A percentile compares a stretch with the other conserved stretches of the same genome.
Conservation (phyloP, 2,113 vertebrate species). For the Anoplopoma fimbria region DNA sequence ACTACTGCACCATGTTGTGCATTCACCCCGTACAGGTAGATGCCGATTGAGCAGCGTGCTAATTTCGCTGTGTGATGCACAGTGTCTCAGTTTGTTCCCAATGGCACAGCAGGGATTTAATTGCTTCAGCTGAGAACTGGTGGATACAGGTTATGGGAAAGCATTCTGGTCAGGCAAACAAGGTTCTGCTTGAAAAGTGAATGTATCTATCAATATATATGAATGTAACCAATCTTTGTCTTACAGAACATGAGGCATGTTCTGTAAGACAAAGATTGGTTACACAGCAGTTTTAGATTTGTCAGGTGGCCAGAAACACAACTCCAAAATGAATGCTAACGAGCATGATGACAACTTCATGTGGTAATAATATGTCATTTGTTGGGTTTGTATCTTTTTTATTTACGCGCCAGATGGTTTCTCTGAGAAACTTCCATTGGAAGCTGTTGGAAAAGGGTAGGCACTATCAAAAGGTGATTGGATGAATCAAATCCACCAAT, state of each 20-base stretch:
- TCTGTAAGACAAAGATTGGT: no score
- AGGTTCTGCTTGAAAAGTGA: not conserved
- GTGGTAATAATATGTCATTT: no score
- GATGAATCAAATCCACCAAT: not conserved
- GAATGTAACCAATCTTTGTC: not conserved
- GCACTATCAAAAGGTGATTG: not conserved
- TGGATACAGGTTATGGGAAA: not conserved
- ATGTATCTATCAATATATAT: not conserved
- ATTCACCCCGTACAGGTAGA: not conserved
- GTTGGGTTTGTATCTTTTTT: not conserved
- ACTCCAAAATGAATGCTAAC: not conserved
- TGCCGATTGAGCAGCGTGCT: not conserved
- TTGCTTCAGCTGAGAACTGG: not conserved
- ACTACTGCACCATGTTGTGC: not conserved
- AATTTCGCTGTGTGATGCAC: not conserved
- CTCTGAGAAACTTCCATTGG: not conserved
- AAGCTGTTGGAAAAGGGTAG: not conserved
- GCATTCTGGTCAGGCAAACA: not conserved
- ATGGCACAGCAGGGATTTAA: not conserved
- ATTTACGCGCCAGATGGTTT: not conserved
- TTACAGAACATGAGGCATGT: not conserved
- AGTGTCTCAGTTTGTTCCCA: not conserved
- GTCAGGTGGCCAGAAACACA: no score
- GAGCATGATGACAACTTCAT: not conserved
- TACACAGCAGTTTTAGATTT: not conserved